A percentile compares a stretch with the other conserved stretches of the same genome.
phyloP scores from a whole-genome alignment of 2,888 invertebrate species.

The Phortica magna region DNA sequence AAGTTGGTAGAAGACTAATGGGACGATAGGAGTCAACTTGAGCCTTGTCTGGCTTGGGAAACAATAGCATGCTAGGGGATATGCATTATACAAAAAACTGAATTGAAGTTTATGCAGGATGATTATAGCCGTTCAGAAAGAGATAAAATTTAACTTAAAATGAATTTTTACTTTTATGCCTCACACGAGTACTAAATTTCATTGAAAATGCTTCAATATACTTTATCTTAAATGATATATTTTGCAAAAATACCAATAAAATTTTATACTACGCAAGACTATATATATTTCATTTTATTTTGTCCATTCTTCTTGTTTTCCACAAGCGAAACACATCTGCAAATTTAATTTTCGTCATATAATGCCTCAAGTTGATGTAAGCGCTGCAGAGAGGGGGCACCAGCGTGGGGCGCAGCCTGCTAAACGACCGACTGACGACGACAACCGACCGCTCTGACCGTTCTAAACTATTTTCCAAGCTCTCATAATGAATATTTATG shows the following conservation, averaged over 20 bases:
- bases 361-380: not conserved
- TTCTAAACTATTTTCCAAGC: conserved; percentile 64
- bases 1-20: no score
- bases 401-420: not conserved
- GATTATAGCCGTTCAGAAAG: no score
- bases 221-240: no score
- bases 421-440: not conserved
- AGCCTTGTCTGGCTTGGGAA: no score
- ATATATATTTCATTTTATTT: not conserved
- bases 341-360: not conserved
- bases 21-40: no score
- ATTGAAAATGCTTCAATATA: no score
- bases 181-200: no score
- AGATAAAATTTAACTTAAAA: no score
- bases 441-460: conserved; percentile 3
- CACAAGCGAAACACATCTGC: not conserved
- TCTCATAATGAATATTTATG: conserved; percentile 76
- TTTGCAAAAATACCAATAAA: not conserved
- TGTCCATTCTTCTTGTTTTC: not conserved
- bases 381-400: not conserved
- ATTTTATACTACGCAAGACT: not conserved
- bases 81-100: no score
- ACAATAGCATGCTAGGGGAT: no score
- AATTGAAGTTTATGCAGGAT: no score
- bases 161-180: no score